Percentiles rank a stretch among this genome's conserved stretches.
phyloP scores from a whole-genome alignment of 2,888 invertebrate genomes.

The Ichneumon xanthorius region DNA sequence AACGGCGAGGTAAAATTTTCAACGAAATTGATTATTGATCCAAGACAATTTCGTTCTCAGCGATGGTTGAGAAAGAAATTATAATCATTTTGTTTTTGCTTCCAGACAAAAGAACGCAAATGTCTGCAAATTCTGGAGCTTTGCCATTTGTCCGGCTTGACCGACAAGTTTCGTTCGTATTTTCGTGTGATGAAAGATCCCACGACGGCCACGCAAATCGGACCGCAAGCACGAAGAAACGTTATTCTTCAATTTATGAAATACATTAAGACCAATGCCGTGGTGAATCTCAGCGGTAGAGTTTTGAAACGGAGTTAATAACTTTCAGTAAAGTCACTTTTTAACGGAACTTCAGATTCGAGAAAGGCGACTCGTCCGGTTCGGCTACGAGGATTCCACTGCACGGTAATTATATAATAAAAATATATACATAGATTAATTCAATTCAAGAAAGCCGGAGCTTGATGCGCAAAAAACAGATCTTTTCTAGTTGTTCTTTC shows the following conservation, averaged over 20 bases:
- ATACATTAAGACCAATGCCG: constrained; percentile 87
- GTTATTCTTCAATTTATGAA: constrained; percentile 88
- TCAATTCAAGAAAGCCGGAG: too few species aligned
- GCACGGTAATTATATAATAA: constrained; percentile 85
- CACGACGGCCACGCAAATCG: constrained; percentile 91
- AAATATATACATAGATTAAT: neutral
- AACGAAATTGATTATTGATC: neutral
- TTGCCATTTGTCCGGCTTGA: constrained; percentile 94
- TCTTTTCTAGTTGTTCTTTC: too few species aligned
- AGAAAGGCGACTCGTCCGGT: constrained; percentile 90
- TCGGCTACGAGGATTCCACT: constrained; percentile 88
- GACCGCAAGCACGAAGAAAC: constrained; percentile 91
- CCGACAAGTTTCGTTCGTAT: constrained; percentile 93
- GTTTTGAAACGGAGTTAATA: constrained; percentile 89
- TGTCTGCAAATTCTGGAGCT: constrained; percentile 95
- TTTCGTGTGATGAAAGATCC: constrained; percentile 95
- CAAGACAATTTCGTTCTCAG: too few species aligned
- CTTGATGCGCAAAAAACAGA: too few species aligned
- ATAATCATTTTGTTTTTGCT: neutral
- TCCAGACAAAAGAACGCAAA: constrained; percentile 84
- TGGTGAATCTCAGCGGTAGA: constrained; percentile 88
- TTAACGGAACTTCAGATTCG: constrained; percentile 79
- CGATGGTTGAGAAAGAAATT: too few species aligned
- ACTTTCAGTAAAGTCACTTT: constrained; percentile 87
- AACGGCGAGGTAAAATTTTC: neutral